Conservation (phyloP, 2,113 vertebrate species). For the human region DNA sequence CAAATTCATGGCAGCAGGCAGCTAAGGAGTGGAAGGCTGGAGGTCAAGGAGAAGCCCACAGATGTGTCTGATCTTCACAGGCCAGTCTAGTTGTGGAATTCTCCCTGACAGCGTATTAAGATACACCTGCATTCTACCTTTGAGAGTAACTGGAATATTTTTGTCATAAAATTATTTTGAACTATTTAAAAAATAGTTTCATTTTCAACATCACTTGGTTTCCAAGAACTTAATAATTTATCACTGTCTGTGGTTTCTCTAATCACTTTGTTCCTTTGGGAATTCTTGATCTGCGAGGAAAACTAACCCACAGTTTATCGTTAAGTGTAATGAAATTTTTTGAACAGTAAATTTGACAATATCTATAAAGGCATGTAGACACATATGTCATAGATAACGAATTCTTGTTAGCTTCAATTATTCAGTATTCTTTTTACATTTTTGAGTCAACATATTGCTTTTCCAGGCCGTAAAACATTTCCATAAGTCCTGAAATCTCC, state of each 20-base stretch:
- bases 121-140: not conserved
- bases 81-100: not conserved
- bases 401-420: constrained; percentile 21
- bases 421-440: not conserved
- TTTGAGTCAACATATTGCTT: not conserved
- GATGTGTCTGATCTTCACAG: not conserved
- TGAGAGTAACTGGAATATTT: not conserved
- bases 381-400: not conserved
- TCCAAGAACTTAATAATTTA: constrained; percentile 3
- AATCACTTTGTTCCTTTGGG: not conserved
- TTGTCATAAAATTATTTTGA: constrained; percentile 28
- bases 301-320: not conserved
- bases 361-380: not conserved
- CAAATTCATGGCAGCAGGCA: not conserved
- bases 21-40: not conserved
- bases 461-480: not conserved
- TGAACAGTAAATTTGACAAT: not conserved
- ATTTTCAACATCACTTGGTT: constrained; percentile 18
- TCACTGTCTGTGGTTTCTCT: not conserved
- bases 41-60: not conserved
- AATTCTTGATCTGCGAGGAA: not conserved
- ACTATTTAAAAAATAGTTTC: constrained; percentile 12
- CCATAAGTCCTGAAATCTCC: not conserved
- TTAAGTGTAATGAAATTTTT: constrained; percentile 2
- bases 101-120: not conserved